These are phyloP conservation scores for Cepaea hortensis DNA, from an alignment of 2,888 invertebrate genomes.

Conservation along the genomic window DNA sequence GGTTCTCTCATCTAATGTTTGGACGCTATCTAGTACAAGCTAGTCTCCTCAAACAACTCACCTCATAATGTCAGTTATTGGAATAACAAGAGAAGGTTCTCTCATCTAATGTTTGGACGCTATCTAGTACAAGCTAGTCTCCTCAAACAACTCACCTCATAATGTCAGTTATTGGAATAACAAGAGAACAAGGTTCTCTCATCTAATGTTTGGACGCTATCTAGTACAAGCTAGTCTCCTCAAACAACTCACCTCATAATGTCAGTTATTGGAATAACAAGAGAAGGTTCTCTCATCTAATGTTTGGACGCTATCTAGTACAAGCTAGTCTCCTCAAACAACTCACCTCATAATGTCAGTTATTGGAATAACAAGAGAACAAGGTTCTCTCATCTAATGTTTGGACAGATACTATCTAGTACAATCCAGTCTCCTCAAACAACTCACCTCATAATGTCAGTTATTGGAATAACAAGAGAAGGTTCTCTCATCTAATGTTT, in stretches of 20 bases:
- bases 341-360: slow-evolving; percentile 76
- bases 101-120: too few species aligned
- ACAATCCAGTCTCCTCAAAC: too few species aligned
- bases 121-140: too few species aligned
- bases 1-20: slow-evolving; percentile 72
- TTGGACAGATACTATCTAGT: too few species aligned
- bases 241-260: slow-evolving; percentile 73
- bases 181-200: too few species aligned
- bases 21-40: too few species aligned
- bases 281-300: slow-evolving; percentile 75
- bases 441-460: slow-evolving; percentile 76
- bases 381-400: slow-evolving; percentile 74
- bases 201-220: too few species aligned
- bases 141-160: slow-evolving; percentile 70
- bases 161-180: slow-evolving; percentile 62
- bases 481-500: too few species aligned
- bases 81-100: slow-evolving; percentile 64
- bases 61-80: slow-evolving; percentile 77
- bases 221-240: too few species aligned
- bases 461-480: slow-evolving; percentile 74
- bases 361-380: slow-evolving; percentile 76
- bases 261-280: slow-evolving; percentile 76
- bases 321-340: too few species aligned
- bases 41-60: slow-evolving; percentile 57
- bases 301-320: too few species aligned